Evolutionary conservation across 1,140 invertebrate species (phyloP).

Genomic region (Cephus cinctus): DNA sequence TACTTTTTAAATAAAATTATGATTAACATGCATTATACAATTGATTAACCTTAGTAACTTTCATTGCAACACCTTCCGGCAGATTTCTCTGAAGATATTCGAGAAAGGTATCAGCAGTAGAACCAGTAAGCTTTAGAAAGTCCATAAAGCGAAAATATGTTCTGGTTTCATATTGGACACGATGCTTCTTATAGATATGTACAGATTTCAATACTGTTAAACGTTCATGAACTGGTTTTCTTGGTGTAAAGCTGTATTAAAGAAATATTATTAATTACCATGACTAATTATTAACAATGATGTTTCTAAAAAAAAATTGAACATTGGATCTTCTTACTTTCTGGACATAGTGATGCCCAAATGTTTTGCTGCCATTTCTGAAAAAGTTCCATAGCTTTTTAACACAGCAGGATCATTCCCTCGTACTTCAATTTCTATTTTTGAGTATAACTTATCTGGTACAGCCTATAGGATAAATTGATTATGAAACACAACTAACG

Average conservation of each 20-base stretch:
- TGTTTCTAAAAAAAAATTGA: constrained; percentile 17
- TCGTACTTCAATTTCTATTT: constrained; percentile 82
- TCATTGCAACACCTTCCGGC: constrained; percentile 95
- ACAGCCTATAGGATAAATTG: constrained; percentile 42
- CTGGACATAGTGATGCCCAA: constrained; percentile 74
- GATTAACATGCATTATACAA: constrained; percentile 2
- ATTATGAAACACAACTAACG: no score
- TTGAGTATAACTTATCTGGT: constrained; percentile 78
- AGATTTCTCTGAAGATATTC: constrained; percentile 97
- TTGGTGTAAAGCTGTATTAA: constrained; percentile 65
- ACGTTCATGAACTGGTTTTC: constrained; percentile 72
- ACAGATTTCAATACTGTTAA: constrained; percentile 84
- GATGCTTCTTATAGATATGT: constrained; percentile 91
- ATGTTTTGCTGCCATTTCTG: constrained; percentile 74
- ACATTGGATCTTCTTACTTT: constrained; percentile 58
- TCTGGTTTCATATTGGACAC: constrained; percentile 93
- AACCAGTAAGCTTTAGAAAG: constrained; percentile 85
- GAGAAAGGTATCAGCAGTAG: constrained; percentile 91
- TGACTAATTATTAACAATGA: constrained; percentile 17
- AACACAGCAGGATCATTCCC: constrained; percentile 85
- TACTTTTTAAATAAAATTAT: no score
- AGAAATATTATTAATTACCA: constrained; percentile 31
- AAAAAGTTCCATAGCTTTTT: constrained; percentile 85
- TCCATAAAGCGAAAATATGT: constrained; percentile 89
- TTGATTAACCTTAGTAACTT: constrained; percentile 78